A percentile compares a stretch with the other conserved stretches of the same genome.
phyloP scores from a whole-genome alignment of 2,113 vertebrate genomes.

The Paramisgurnus dabryanus region DNA sequence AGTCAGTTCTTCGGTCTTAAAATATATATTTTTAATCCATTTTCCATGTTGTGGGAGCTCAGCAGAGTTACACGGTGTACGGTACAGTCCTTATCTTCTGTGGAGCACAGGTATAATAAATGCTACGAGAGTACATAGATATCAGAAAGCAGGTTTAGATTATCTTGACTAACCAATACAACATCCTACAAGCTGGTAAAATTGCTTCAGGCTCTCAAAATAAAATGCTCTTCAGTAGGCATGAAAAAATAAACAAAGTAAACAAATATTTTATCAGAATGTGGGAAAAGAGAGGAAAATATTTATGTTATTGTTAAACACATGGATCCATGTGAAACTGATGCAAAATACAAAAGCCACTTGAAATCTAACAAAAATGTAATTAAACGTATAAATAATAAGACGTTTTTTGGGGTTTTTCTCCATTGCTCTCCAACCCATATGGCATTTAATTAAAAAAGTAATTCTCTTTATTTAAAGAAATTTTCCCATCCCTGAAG shows the following conservation, averaged over 20 bases:
- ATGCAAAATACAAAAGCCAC: background rate
- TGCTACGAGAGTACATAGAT: background rate
- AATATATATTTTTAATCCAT: background rate
- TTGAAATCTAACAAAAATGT: background rate
- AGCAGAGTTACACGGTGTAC: background rate
- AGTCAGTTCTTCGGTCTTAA: background rate
- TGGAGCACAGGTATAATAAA: background rate
- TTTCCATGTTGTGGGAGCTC: background rate
- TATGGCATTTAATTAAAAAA: conserved; percentile 43
- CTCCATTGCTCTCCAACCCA: background rate
- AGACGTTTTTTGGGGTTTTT: background rate
- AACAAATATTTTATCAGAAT: background rate
- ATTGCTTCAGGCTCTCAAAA: background rate
- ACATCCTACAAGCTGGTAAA: background rate
- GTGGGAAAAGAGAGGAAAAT: background rate
- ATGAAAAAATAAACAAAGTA: background rate
- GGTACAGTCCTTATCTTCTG: background rate
- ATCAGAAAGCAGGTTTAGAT: background rate
- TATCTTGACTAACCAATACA: background rate
- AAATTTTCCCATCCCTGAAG: conserved; percentile 3
- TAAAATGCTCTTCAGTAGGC: background rate
- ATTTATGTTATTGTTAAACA: background rate
- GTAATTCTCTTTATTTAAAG: conserved; percentile 16
- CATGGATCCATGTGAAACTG: background rate
- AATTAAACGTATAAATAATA: too few relatives aligned